phyloP scores from a whole-genome alignment of 2,888 invertebrate species.

The Cheilosia urbana region DNA sequence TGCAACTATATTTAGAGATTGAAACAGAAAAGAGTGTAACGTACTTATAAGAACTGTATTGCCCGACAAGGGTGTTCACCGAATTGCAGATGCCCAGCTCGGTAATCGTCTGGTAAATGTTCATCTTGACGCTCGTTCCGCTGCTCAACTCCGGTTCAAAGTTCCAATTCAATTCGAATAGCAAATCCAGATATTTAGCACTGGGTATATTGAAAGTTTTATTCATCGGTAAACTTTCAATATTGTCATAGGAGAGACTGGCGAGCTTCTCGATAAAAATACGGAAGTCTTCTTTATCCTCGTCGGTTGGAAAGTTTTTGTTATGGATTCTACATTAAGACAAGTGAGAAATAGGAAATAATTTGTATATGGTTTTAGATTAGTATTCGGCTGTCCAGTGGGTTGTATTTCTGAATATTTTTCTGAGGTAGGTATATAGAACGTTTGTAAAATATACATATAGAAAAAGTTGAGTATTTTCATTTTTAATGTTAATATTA shows the following conservation, averaged over 20 bases:
- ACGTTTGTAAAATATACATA: no score
- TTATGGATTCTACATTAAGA: conserved; percentile 77
- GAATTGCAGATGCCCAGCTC: conserved; percentile 90
- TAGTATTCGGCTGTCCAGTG: conserved; percentile 1
- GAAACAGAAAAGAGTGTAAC: conserved; percentile 59
- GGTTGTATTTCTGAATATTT: no score
- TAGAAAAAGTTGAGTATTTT: not conserved
- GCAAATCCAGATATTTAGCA: conserved; percentile 85
- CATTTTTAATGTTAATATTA: no score
- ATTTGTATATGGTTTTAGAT: conserved; percentile 28
- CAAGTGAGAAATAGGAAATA: conserved; percentile 11
- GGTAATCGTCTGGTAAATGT: conserved; percentile 86
- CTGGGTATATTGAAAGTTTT: conserved; percentile 84
- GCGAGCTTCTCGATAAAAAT: conserved; percentile 86
- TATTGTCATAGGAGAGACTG: conserved; percentile 86
- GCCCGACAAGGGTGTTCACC: conserved; percentile 87
- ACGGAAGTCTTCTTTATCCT: conserved; percentile 85
- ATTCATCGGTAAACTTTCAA: conserved; percentile 86
- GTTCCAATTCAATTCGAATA: conserved; percentile 84
- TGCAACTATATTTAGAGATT: not conserved
- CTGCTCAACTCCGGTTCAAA: conserved; percentile 86
- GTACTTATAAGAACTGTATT: conserved; percentile 82
- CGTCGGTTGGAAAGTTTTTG: conserved; percentile 80
- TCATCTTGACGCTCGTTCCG: conserved; percentile 84
- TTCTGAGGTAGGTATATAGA: not conserved